Conservation (phyloP, 2,113 vertebrate genomes). For the Dipodomys ordii region DNA sequence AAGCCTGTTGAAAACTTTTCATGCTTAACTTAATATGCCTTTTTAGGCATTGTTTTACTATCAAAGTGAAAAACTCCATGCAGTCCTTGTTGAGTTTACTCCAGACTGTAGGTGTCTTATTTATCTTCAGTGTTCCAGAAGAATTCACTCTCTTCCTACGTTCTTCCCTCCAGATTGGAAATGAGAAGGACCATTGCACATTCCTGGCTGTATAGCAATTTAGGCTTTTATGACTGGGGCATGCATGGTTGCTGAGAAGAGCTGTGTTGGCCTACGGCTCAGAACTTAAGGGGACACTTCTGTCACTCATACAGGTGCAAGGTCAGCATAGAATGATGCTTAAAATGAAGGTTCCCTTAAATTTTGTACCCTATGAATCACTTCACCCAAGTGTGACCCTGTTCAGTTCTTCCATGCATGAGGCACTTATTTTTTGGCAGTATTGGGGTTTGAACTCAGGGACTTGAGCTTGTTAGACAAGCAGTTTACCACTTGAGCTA, state of each 20-base stretch:
- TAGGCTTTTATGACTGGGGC: not conserved
- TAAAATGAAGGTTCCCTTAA: not conserved
- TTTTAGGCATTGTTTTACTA: not conserved
- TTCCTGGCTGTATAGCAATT: accelerated
- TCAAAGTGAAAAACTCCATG: not conserved
- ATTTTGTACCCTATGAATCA: not conserved
- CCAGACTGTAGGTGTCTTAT: no score
- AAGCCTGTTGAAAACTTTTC: not conserved
- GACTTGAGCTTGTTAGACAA: not conserved
- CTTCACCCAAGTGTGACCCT: not conserved
- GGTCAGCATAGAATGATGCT: not conserved
- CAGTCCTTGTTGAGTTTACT: not conserved
- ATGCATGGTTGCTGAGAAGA: no score
- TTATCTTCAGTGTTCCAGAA: not conserved
- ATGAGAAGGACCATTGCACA: not conserved
- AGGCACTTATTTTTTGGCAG: no score
- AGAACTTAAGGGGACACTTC: not conserved
- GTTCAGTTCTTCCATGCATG: not conserved
- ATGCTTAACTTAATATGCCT: not conserved
- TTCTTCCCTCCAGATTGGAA: not conserved
- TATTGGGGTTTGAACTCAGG: not conserved
- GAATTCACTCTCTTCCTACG: not conserved
- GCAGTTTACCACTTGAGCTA: not conserved
- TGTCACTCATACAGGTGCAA: accelerated
- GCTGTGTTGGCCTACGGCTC: not conserved